A percentile compares a stretch with the other conserved stretches of the same genome.
phyloP scores from a whole-genome alignment of 2,888 invertebrate genomes.

The Drosophila nigritarsus region DNA sequence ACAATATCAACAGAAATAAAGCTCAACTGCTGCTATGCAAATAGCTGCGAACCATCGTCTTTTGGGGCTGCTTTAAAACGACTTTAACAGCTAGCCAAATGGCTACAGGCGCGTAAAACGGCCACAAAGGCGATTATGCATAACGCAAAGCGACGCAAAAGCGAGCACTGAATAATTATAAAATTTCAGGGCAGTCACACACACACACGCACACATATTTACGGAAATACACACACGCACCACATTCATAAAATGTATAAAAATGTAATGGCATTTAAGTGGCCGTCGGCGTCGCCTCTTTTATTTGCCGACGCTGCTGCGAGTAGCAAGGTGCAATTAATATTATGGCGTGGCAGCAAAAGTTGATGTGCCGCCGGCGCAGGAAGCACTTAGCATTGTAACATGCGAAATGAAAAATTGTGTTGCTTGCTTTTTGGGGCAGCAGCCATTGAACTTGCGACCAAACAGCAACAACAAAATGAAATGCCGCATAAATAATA shows the following conservation, averaged over 20 bases:
- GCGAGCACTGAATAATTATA: constrained; percentile 78
- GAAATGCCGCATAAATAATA: constrained; percentile 70
- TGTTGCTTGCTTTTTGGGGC: constrained; percentile 60
- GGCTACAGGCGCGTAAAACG: constrained; percentile 45
- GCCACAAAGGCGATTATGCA: constrained; percentile 63
- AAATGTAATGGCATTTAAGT: constrained; percentile 82
- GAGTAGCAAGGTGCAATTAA: constrained; percentile 79
- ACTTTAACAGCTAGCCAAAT: constrained; percentile 65
- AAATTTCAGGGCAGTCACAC: constrained; percentile 52
- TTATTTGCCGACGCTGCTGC: constrained; percentile 36
- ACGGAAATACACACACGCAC: constrained; percentile 39
- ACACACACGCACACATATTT: constrained; percentile 18
- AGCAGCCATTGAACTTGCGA: constrained; percentile 78
- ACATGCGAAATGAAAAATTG: constrained; percentile 78
- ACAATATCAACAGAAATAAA: constrained; percentile 30
- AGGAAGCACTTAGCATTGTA: constrained; percentile 77
- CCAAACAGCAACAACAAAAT: constrained; percentile 43
- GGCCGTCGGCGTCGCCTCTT: constrained; percentile 64
- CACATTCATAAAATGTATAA: constrained; percentile 65
- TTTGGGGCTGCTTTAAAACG: constrained; percentile 41
- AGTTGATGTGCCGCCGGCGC: constrained; percentile 70
- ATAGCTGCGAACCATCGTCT: constrained; percentile 39
- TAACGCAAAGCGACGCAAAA: constrained; percentile 35
- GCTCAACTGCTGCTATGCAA: constrained; percentile 60
- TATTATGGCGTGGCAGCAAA: constrained; percentile 83